Evolutionary conservation across 2,113 vertebrate species (phyloP).

Genomic region (Rhombomys opimus): DNA sequence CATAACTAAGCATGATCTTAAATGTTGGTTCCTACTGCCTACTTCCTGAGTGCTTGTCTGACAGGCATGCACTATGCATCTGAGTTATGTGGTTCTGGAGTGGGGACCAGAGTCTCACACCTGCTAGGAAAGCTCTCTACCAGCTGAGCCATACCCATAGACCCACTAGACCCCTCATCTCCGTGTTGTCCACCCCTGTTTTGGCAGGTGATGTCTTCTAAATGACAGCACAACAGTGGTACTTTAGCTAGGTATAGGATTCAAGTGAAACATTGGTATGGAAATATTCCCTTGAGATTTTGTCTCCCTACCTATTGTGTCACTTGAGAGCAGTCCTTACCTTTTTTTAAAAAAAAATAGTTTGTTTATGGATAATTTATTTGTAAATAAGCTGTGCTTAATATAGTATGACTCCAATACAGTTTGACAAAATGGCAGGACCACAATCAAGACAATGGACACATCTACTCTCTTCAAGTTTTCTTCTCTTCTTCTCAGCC

Average conservation of each 20-base stretch:
- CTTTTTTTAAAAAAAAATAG: neutral
- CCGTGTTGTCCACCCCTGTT: neutral
- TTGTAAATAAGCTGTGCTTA: neutral
- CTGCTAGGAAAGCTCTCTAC: neutral
- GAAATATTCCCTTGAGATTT: neutral
- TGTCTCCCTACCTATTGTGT: neutral
- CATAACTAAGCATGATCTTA: neutral
- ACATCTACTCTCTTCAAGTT: neutral
- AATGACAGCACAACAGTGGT: too few relatives aligned
- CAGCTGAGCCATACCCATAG: neutral
- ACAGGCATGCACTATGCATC: neutral
- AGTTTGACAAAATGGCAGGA: neutral
- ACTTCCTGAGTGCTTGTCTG: neutral
- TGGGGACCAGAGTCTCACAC: too few relatives aligned
- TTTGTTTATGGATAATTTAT: neutral
- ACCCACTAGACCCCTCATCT: neutral
- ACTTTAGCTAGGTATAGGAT: constrained; percentile 10
- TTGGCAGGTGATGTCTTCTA: neutral
- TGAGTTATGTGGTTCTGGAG: too few relatives aligned
- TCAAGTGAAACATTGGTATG: neutral
- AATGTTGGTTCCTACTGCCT: neutral
- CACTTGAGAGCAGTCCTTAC: neutral
- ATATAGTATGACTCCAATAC: neutral
- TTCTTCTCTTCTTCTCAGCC: neutral
- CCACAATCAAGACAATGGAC: neutral